phyloP scores from a whole-genome alignment of 2,113 vertebrate species.

The Willisornis vidua region DNA sequence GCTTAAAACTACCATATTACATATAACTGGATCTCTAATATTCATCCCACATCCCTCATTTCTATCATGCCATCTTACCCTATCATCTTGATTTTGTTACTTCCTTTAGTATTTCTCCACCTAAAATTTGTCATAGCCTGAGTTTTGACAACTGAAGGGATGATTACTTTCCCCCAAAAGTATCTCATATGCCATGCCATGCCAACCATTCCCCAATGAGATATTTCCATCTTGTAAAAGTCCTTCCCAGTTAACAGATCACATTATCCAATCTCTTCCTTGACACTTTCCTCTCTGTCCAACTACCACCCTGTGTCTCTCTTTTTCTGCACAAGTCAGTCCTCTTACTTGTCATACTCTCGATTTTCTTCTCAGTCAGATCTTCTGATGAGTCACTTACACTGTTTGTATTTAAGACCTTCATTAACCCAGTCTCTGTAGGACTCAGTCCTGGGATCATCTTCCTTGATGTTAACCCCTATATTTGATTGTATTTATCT shows the following conservation, averaged over 20 bases:
- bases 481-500: not conserved
- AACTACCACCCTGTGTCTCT: not conserved
- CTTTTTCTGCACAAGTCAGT: not conserved
- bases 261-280: not conserved
- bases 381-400: not conserved
- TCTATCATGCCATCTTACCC: not conserved
- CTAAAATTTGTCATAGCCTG: not conserved
- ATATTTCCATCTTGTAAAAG: not conserved
- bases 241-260: not conserved
- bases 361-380: not conserved
- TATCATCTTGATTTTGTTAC: not conserved
- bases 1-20: not conserved
- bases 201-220: not conserved
- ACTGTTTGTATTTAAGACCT: not conserved
- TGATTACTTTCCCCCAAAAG: not conserved
- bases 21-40: not conserved
- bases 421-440: not conserved
- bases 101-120: not conserved
- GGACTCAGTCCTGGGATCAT: not conserved
- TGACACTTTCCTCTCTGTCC: not conserved
- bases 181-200: not conserved
- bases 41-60: not conserved
- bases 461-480: not conserved
- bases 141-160: not conserved
- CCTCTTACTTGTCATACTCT: not conserved